Base-by-base conservation (phyloP, 2,797 vertebrate species). In the Sebastiscus albofasciatus region DNA sequence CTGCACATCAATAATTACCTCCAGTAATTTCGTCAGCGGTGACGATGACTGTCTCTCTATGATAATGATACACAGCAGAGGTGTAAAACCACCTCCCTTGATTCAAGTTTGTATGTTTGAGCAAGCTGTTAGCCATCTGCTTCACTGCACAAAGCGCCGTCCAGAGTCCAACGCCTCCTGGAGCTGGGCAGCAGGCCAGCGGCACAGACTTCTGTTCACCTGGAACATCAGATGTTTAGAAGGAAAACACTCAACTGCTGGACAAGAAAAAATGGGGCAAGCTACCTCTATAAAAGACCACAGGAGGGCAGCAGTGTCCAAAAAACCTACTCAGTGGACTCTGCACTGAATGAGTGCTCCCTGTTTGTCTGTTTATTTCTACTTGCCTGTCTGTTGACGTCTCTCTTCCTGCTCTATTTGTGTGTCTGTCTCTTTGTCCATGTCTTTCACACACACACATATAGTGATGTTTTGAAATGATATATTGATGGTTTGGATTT, bases 61-160 rank as follows among this genome's bases (percentile, higher is more conserved):
- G 1, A 27, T 56, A 33, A 33, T 34, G 66, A 88, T 79, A 91
- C 66, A 1, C 86, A 3, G 95, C 4, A 93, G 67, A 96, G 89
- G 90, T 92, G 94, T 76, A 86, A 85, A 61, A 87, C 93, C 87
- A 94, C 77, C 70, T 93, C 83, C 22, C 95, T 84, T 89, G 93
- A 87, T 87, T 87, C 85, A 90, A 94, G 29, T 68, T 62, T 68
- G 84, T 93, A 54, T 27, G 67, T 49, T 69, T 79, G 22, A 92
- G 77, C 69, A 67, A 79, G 31, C n/a, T 39, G 39, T 75, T 33
- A 66, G 81, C 77, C 3, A 95, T 94, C 83, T 95, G 92, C 92
- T 0, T 87, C 92, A 34, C 66, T 92, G 71, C 90, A 95, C 75
- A 93, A 42, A 0, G 88, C 91, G 83, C 80, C 90, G 65, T 92